Evolutionary conservation across 1,140 invertebrate genomes (phyloP), one percentile per base, ranked within the genome.

Genomic region (Aphelenchoides fujianensis): DNA sequence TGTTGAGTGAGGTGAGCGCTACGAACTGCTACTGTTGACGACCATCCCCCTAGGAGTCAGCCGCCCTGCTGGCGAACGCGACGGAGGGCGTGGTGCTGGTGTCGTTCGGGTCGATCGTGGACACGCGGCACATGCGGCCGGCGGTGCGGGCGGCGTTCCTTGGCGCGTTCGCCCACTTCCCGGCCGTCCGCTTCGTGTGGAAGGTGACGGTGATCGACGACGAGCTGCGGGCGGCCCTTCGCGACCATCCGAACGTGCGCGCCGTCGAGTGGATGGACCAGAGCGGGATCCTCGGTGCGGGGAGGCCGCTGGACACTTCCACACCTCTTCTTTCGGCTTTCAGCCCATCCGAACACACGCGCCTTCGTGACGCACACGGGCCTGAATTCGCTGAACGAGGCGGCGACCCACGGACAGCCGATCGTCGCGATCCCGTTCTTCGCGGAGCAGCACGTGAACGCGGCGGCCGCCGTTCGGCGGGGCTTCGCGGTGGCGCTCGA

Each of bases 281-380:
- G 54, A 68, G n/a, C 31, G 69, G 3, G 0, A 70, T 70, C n/a
- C 37, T 69, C 19, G 62, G 31, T 66, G 61, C 52, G 55, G 7
- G 41, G 12, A 23, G 12, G 12, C 23, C 5, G 7, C 34, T 59
- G 19, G 19, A 5, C 5, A 7, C 23, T 5, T 59, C 34, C 27
- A 59, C 19, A 35, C 12, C 53, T 66, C 28, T 2, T 2, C 16
- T 61, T 30, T n/a, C 28, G n/a, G 36, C n/a, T 34, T 78, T 19
- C 61, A 76, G 74, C 54, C n/a, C 71, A 76, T 52, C 71, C 71
- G 3, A 79, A 77, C 0, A 35, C 55, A 16, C 12, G 31, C 52
- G 90, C 90, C 0, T 92, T 92, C 79, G 88, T 92, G 0, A 92
- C 91, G 0, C 92, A 93, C 82, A 90, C 91, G 2, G 92, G 92